Evolutionary conservation across 2,113 vertebrate genomes (phyloP), one percentile per base, ranked within the genome.

Genomic region (Crotophaga sulcirostris): DNA sequence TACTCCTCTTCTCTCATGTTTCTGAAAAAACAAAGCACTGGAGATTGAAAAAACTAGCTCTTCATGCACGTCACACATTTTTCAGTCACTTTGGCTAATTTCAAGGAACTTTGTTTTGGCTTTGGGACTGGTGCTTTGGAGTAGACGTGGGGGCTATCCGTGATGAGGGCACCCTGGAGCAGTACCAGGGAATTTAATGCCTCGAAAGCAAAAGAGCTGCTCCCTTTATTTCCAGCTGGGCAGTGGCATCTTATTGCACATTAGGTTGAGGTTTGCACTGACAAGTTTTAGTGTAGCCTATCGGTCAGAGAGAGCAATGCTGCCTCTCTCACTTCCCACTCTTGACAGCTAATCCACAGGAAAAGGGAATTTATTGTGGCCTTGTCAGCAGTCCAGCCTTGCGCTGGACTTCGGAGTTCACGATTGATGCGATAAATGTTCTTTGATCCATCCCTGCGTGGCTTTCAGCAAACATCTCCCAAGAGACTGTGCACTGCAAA

Each of bases 281-380:
- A n/a, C 7, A 36, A 24, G n/a, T 68, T 90, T 75, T 73, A 86
- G 92, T 89, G 83, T 51, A 89, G 80, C 62, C 91, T 77, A 1
- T 86, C 0, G 77, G 68, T 84, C 80, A 78, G 74, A 31, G 19
- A 20, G 49, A 72, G 52, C 60, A 55, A 4, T 10, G 68, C 72
- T 84, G 45, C 76, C 62, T 68, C 51, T 88, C 59, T 82, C 6
- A 3, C 56, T 59, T 28, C 66, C 78, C 70, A 8, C 82, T 79
- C 62, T 24, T 89, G 93, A 87, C 95, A 95, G 84, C 77, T 87
- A 87, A 97, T 94, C 82, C 92, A 18, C 62, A 19, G 85, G 21
- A 88, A 76, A 92, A 85, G 70, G 20, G 75, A 28, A 92, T 96
- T 93, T 90, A 90, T 72, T 28, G 88, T 2, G 13, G 79, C 70